Evolutionary conservation across 1,140 invertebrate species (phyloP).

Genomic region (Habropoda laboriosa): DNA sequence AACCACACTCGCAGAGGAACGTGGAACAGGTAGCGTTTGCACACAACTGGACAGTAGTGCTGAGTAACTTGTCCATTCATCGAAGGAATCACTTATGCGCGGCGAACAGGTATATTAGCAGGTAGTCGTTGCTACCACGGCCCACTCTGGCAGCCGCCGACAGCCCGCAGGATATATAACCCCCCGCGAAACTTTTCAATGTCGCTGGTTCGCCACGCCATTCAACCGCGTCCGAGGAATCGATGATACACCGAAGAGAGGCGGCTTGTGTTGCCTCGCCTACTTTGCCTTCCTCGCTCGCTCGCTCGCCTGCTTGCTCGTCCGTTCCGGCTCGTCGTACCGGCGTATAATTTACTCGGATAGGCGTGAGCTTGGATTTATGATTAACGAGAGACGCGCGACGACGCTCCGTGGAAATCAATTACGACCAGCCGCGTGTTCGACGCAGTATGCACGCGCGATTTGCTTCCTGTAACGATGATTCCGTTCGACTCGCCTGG

Average conservation of each 20-base stretch:
- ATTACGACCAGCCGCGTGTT: slow-evolving; percentile 38
- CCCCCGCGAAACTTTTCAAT: slow-evolving; percentile 56
- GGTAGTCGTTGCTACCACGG: background rate
- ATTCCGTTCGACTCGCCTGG: background rate
- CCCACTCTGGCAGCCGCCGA: slow-evolving; percentile 36
- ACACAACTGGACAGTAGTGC: background rate
- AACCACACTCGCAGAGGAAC: no score
- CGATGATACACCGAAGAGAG: slow-evolving; percentile 35
- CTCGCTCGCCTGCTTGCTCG: background rate
- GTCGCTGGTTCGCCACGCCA: slow-evolving; percentile 52
- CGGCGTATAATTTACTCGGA: slow-evolving; percentile 50
- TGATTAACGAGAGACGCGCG: slow-evolving; percentile 52
- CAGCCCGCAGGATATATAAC: slow-evolving; percentile 38
- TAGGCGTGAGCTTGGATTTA: slow-evolving; percentile 50
- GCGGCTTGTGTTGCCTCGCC: background rate
- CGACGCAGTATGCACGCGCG: background rate
- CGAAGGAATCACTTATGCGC: slow-evolving; percentile 38
- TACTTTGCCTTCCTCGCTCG: background rate
- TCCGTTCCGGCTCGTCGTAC: slow-evolving; percentile 43
- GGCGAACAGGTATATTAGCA: slow-evolving; percentile 41
- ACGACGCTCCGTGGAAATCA: slow-evolving; percentile 47
- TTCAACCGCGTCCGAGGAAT: slow-evolving; percentile 33
- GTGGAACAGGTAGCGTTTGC: background rate
- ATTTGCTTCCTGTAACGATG: slow-evolving; percentile 10
- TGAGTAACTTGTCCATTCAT: slow-evolving; percentile 51